Evolutionary conservation across 2,888 invertebrate species (phyloP), one percentile per base, ranked within the genome.

Genomic region (Zaprionus obscuricornis): DNA sequence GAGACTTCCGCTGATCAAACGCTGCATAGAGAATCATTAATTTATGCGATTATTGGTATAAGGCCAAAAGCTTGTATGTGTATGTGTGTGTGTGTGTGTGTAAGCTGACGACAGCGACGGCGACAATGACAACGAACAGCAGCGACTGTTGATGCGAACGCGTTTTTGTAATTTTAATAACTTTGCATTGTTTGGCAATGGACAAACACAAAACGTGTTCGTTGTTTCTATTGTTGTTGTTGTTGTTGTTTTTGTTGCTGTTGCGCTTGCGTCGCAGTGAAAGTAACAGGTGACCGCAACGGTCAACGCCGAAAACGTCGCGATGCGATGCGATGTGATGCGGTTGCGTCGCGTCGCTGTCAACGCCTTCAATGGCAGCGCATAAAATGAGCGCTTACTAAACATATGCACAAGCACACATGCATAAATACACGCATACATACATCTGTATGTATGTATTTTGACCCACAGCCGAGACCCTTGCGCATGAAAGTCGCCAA

Each of bases 251-350:
- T 22, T 50, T 50, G 62, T 59, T 45, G 63, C 43, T 51, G 62
- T 63, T 47, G 58, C 39, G 36, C 10, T 33, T 29, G 62, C 29
- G n/a, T n/a, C 46, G 55, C 47, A 82, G 72, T 69, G 69, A 76
- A 78, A 79, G 83, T 78, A 82, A 63, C 71, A 73, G 77, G 77
- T 84, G 85, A 69, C 70, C 81, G 81, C 64, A 45, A 58, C 77
- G 82, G 82, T 67, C 78, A 84, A 36, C 64, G 59, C 37, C 73
- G 40, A 65, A 64, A 62, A 62, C 56, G 62, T 56, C 50, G 62
- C 42, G 42, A n/a, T n/a, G n/a, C n/a, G n/a, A n/a, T n/a, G n/a
- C n/a, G n/a, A n/a, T n/a, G n/a, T n/a, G n/a, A n/a, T n/a, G n/a
- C n/a, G n/a, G n/a, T 31, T 4, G 29, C n/a, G n/a, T 26, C 24